Evolutionary conservation across 2,113 vertebrate species (phyloP).

Genomic region (Anarrhichthys ocellatus): DNA sequence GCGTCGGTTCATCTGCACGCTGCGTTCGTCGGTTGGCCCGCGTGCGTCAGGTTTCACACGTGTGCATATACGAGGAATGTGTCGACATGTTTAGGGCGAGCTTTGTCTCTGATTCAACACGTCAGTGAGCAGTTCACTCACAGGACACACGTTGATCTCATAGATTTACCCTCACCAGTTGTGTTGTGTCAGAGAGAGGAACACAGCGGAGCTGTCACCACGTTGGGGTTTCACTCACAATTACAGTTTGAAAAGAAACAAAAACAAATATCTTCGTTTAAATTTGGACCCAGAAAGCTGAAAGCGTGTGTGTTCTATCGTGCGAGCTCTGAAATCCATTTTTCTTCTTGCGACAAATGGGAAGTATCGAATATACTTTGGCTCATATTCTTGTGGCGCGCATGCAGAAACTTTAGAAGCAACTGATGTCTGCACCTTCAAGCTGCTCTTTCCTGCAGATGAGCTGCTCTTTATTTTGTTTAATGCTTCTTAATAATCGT

Average conservation of each 20-base stretch:
- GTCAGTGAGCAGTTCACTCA: background rate
- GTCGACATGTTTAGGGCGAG: conserved; percentile 20
- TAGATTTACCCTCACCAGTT: background rate
- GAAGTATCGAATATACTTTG: conserved; percentile 4
- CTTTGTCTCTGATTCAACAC: background rate
- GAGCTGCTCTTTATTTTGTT: background rate
- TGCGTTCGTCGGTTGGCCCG: background rate
- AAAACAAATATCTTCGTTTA: conserved; percentile 3
- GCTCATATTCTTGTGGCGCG: background rate
- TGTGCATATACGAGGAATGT: background rate
- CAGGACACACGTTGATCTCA: too few relatives aligned
- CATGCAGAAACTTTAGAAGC: background rate
- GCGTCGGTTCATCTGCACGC: background rate
- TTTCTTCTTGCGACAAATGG: background rate
- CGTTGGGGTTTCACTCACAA: background rate
- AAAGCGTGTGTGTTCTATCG: background rate
- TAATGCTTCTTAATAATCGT: background rate
- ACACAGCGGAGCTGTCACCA: background rate
- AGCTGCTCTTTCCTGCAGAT: background rate
- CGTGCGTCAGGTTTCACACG: conserved; percentile 6
- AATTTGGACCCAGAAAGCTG: background rate
- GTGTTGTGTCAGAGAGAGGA: background rate
- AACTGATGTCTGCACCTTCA: background rate
- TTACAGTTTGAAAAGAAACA: background rate
- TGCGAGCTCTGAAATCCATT: background rate